Evolutionary conservation across 2,888 invertebrate species (phyloP).

Genomic region (Shargacucullia verbasci): DNA sequence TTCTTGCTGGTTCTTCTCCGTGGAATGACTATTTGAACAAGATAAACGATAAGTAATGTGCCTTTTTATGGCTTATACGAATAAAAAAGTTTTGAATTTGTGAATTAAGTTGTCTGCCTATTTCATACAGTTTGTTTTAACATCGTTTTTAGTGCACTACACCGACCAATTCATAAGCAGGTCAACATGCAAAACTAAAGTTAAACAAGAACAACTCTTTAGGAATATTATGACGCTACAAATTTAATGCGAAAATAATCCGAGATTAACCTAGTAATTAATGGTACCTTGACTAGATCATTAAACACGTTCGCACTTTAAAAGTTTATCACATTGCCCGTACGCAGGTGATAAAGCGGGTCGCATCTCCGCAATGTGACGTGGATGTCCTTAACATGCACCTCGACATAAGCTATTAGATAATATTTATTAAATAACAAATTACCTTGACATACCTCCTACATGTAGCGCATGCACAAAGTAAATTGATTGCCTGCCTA

Average conservation of each 20-base stretch:
- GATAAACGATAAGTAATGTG: no score
- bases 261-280: conserved; percentile 16
- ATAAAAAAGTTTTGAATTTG: no score
- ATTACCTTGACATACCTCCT: conserved; percentile 53
- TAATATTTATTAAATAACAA: conserved; percentile 54
- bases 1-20: no score
- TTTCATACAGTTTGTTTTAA: neutral
- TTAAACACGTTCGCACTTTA: conserved; percentile 26
- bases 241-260: conserved; percentile 24
- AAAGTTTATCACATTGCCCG: conserved; percentile 18
- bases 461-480: conserved; percentile 36
- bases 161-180: conserved; percentile 10
- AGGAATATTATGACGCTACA: conserved; percentile 22
- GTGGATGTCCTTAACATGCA: conserved; percentile 60
- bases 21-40: no score
- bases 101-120: no score
- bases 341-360: conserved; percentile 39
- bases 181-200: conserved; percentile 15
- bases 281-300: conserved; percentile 34
- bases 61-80: no score
- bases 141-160: conserved; percentile 1
- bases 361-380: conserved; percentile 50
- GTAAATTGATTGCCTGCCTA: conserved; percentile 46
- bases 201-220: conserved; percentile 19
- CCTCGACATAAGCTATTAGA: conserved; percentile 42